These are phyloP conservation scores for Triplophysa yarkandensis DNA, from an alignment of 2,797 vertebrate genomes.

Conservation along the genomic window DNA sequence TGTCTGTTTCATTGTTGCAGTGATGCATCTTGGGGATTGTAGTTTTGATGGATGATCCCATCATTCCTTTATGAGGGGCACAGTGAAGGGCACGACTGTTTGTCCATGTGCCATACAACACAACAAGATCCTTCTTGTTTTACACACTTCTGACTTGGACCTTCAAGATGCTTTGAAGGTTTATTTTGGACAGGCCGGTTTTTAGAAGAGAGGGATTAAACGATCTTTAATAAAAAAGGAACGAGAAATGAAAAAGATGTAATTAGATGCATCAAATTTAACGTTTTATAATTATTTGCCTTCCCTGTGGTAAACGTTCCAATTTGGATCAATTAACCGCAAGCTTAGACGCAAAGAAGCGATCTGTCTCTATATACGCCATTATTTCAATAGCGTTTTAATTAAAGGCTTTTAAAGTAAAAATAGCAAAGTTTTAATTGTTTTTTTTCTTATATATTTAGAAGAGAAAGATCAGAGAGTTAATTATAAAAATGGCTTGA, in stretches of 20 bases:
- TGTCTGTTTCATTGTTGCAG: slow-evolving; percentile 46
- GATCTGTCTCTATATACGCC: slow-evolving; percentile 69
- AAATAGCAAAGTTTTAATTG: slow-evolving; percentile 77
- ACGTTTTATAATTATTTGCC: slow-evolving; percentile 67
- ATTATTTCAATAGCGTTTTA: slow-evolving; percentile 76
- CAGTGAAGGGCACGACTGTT: slow-evolving; percentile 45
- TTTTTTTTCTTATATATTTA: slow-evolving; percentile 67
- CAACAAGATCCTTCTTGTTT: not conserved
- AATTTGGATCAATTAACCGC: slow-evolving; percentile 77
- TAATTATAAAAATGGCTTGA: slow-evolving; percentile 79
- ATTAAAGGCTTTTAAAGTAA: slow-evolving; percentile 79
- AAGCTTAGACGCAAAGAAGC: slow-evolving; percentile 73
- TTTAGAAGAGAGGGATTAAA: not conserved
- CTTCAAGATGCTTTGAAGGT: not conserved
- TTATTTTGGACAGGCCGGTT: not conserved
- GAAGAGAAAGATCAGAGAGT: slow-evolving; percentile 69
- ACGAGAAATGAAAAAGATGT: slow-evolving; percentile 49
- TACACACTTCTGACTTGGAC: not conserved
- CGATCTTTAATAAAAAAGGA: slow-evolving; percentile 12
- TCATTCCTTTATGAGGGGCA: slow-evolving; percentile 50
- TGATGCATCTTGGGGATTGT: slow-evolving; percentile 75
- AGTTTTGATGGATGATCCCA: slow-evolving; percentile 71
- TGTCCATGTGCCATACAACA: slow-evolving; percentile 39
- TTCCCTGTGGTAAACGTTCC: slow-evolving; percentile 77
- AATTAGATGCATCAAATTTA: slow-evolving; percentile 73